Evolutionary conservation across 2,113 vertebrate species (phyloP), one percentile per base, ranked within the genome.

Genomic region (Ascaphus truei): DNA sequence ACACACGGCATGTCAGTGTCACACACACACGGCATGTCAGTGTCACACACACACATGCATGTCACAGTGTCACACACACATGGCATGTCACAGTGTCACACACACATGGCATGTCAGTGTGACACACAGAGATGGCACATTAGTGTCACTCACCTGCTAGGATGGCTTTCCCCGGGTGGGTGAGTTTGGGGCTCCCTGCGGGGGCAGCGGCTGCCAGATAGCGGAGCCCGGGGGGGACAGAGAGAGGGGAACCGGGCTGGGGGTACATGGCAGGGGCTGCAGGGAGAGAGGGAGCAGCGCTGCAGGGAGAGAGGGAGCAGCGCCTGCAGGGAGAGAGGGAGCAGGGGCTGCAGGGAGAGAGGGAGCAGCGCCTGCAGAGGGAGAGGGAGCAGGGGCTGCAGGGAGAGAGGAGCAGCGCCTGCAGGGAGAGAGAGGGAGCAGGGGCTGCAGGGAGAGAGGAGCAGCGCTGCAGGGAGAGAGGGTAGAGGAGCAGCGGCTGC

Each of bases 131-230:
- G 11, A 1, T 20, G 1, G 5, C 2, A 13, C 9, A 20, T n/a
- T n/a, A n/a, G n/a, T 3, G 4, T 7, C 59, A 73, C 89, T 86
- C 69, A 95, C 93, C 93, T 83, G 93, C 93, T 71, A 95, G 75
- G 51, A 94, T 94, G 16, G 93, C 93, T 72, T 94, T 94, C 39
- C 93, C 92, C 7, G 92, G 93, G 60, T 94, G 93, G 23, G 92
- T 94, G 57, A 93, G 81, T 77, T 92, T 93, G 23, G 89, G 79
- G 74, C 83, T 90, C 20, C 83, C 88, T 5, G 84, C 84, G 3
- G 92, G 82, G 26, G 91, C 88, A 1, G 91, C 91, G 0, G 90
- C 91, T 0, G 81, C 76, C 73, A 93, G 72, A 77, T 81, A 78
- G 62, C 82, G 76, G 20, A 86, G 85, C 68, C 76, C 67, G 74